Evolutionary conservation across 1,140 invertebrate species (phyloP).

Genomic region (Ips typographus): DNA sequence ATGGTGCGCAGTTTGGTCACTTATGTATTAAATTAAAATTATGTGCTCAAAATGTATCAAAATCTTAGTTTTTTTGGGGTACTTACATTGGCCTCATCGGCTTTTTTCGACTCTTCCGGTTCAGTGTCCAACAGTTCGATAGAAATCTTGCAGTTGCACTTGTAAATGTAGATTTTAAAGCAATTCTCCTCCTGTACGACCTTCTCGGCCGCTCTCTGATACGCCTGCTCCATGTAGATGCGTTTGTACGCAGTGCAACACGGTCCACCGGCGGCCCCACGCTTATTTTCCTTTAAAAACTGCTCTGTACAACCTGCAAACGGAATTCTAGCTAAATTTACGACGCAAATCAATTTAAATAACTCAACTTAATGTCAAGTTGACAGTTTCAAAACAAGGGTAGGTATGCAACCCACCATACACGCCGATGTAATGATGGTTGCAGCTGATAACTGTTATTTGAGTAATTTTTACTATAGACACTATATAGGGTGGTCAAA

Average conservation of each 20-base stretch:
- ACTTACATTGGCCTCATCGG: conserved; percentile 52
- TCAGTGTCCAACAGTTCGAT: conserved; percentile 85
- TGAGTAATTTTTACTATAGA: too few relatives aligned
- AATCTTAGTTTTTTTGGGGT: too few relatives aligned
- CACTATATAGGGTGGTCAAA: too few relatives aligned
- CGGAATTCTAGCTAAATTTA: conserved; percentile 38
- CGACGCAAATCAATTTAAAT: too few relatives aligned
- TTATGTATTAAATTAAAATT: too few relatives aligned
- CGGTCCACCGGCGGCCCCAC: conserved; percentile 70
- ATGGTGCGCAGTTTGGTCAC: too few relatives aligned
- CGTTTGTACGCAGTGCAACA: conserved; percentile 68
- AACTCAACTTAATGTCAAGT: too few relatives aligned
- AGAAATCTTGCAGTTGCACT: conserved; percentile 83
- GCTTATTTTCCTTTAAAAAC: conserved; percentile 68
- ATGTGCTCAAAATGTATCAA: too few relatives aligned
- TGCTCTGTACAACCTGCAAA: conserved; percentile 82
- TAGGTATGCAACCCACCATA: too few relatives aligned
- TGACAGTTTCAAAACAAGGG: too few relatives aligned
- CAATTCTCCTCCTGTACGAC: conserved; percentile 83
- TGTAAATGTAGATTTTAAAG: conserved; percentile 82
- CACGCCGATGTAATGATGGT: too few relatives aligned
- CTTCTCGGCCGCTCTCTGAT: conserved; percentile 77
- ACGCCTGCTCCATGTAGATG: conserved; percentile 67
- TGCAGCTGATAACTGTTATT: too few relatives aligned
- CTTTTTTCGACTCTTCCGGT: conserved; percentile 50